Percentiles rank a stretch among this genome's conserved stretches.
These are phyloP conservation scores for Coelinius sp. DNA, from an alignment of 2,888 invertebrate species.

Conservation along the genomic window DNA sequence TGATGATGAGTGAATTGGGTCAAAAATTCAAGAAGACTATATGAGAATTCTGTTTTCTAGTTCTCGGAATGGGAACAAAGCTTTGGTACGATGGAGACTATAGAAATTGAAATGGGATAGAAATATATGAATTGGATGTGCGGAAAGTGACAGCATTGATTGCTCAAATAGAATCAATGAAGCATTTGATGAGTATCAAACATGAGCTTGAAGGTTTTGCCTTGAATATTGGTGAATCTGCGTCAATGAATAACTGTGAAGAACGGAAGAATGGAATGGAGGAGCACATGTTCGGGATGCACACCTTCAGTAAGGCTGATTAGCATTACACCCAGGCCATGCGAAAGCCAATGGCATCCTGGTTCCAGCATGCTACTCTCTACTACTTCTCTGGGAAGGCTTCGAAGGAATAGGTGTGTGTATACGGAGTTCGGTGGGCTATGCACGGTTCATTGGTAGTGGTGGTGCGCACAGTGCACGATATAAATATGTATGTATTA, in stretches of 20 bases:
- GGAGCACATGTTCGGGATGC: conserved; percentile 67
- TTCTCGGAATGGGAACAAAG: no score
- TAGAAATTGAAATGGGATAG: no score
- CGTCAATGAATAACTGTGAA: conserved; percentile 39
- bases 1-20: no score
- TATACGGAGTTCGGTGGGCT: conserved; percentile 38
- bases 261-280: conserved; percentile 33
- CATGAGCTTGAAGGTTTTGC: no score
- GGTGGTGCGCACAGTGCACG: conserved; percentile 62
- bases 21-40: no score
- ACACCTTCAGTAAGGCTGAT: conserved; percentile 66
- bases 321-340: conserved; percentile 65
- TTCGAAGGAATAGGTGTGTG: conserved; percentile 37
- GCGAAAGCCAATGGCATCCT: conserved; percentile 67
- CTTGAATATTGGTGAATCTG: conserved; percentile 42
- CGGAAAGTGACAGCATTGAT: no score
- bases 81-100: no score
- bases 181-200: no score
- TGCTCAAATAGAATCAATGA: no score
- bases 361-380: conserved; percentile 47
- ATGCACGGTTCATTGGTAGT: conserved; percentile 33
- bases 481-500: conserved; percentile 71
- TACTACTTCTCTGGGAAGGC: conserved; percentile 42
- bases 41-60: no score
- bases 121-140: no score